These are phyloP conservation scores for Sipha flava DNA, from an alignment of 1,140 invertebrate genomes.

Conservation along the genomic window DNA sequence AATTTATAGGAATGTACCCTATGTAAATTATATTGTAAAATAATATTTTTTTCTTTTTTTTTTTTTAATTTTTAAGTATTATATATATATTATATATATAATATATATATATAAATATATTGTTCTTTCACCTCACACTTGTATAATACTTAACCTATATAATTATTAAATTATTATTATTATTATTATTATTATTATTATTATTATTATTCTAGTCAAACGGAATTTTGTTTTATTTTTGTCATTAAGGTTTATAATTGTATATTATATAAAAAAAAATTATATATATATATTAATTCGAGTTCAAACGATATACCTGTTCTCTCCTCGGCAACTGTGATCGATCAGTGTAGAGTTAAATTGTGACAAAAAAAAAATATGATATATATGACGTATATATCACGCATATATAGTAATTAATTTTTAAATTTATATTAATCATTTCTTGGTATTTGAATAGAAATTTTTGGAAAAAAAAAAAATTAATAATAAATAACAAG, in stretches of 20 bases:
- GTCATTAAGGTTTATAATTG: slow-evolving; percentile 10
- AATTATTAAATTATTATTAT: slow-evolving; percentile 13
- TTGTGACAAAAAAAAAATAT: background rate
- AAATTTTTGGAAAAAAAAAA: background rate
- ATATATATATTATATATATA: background rate
- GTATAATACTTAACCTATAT: slow-evolving; percentile 26
- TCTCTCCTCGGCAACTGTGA: background rate
- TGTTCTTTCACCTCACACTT: slow-evolving; percentile 32
- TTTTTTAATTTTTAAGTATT: slow-evolving; percentile 25
- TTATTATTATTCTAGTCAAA: slow-evolving; percentile 24
- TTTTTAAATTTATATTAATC: background rate
- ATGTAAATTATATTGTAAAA: slow-evolving; percentile 30
- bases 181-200: slow-evolving; percentile 8
- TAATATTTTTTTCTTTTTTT: background rate
- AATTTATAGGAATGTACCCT: slow-evolving; percentile 22
- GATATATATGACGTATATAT: background rate
- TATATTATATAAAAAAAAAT: background rate
- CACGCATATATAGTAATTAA: too few species aligned
- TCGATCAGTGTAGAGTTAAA: background rate
- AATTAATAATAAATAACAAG: background rate
- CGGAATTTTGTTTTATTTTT: slow-evolving; percentile 24
- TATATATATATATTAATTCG: background rate
- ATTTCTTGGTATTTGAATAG: background rate
- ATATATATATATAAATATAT: background rate
- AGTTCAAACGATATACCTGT: background rate